These are phyloP conservation scores for Aethina tumida DNA, from an alignment of 1,140 invertebrate species.

Conservation along the genomic window DNA sequence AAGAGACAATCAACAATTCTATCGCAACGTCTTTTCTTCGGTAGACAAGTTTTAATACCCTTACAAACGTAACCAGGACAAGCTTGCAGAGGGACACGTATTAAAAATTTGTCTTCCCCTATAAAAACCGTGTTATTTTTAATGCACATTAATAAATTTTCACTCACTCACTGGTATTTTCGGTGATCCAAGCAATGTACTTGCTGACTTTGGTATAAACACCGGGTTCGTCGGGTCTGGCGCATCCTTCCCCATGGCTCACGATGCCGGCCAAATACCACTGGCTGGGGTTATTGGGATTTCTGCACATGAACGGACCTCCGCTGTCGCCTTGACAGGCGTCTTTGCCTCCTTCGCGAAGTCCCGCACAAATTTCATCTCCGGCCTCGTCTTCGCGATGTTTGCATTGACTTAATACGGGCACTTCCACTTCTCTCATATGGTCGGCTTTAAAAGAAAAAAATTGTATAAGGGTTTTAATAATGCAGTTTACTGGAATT, in stretches of 20 bases:
- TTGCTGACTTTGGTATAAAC: constrained; percentile 68
- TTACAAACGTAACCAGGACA: constrained; percentile 62
- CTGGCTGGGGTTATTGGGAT: constrained; percentile 45
- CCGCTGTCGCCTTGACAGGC: constrained; percentile 76
- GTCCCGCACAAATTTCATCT: constrained; percentile 66
- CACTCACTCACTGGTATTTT: constrained; percentile 39
- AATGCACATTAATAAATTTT: background rate
- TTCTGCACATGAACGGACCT: constrained; percentile 65
- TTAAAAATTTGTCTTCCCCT: constrained; percentile 39
- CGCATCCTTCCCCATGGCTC: constrained; percentile 75
- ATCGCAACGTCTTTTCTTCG: constrained; percentile 54
- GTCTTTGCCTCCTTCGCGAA: constrained; percentile 61
- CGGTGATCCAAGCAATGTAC: constrained; percentile 63
- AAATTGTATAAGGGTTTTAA: constrained; percentile 6
- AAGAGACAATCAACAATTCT: constrained; percentile 61
- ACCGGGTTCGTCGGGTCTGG: constrained; percentile 62
- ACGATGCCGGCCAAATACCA: constrained; percentile 70
- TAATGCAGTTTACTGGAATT: background rate
- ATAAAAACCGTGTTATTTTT: constrained; percentile 20
- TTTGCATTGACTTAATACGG: constrained; percentile 48
- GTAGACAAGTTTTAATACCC: constrained; percentile 53
- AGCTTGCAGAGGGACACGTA: constrained; percentile 42
- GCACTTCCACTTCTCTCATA: constrained; percentile 60
- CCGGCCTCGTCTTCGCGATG: constrained; percentile 47
- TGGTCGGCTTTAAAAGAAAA: constrained; percentile 47